Percentiles rank a stretch among this genome's conserved stretches.
These are phyloP conservation scores for Trematomus bernacchii DNA, from an alignment of 2,797 vertebrate species.

Conservation along the genomic window DNA sequence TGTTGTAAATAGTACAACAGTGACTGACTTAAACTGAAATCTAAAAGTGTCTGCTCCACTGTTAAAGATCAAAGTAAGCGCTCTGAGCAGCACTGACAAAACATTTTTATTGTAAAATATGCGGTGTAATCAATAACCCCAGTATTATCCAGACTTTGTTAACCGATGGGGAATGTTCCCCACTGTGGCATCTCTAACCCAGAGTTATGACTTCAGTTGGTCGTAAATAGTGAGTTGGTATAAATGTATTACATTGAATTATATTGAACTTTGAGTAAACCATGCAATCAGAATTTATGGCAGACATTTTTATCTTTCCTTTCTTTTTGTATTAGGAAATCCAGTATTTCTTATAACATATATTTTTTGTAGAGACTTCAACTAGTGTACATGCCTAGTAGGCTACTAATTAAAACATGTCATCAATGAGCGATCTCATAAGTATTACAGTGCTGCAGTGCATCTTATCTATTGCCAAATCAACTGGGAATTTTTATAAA, in stretches of 20 bases:
- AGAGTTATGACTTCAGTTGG: not conserved
- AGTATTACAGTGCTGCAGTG: constrained; percentile 26
- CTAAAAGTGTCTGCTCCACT: too few species aligned
- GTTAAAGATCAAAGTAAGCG: too few species aligned
- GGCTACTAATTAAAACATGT: not conserved
- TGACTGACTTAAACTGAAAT: too few species aligned
- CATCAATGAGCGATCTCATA: constrained; percentile 21
- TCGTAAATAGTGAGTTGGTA: not conserved
- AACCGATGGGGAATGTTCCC: too few species aligned
- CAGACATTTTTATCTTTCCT: not conserved
- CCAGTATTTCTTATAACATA: not conserved
- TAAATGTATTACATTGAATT: not conserved
- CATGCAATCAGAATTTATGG: not conserved
- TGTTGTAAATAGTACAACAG: too few species aligned
- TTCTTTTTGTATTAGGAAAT: not conserved
- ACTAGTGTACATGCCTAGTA: not conserved
- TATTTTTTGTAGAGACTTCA: not conserved
- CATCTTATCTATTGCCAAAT: constrained; percentile 58
- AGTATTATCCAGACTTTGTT: too few species aligned
- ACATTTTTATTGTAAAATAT: too few species aligned
- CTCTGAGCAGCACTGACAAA: too few species aligned
- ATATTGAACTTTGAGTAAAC: not conserved
- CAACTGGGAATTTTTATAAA: constrained; percentile 57
- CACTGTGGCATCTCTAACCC: too few species aligned
- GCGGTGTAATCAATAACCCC: too few species aligned